Evolutionary conservation across 1,140 invertebrate genomes (phyloP), one percentile per base, ranked within the genome.

Genomic region (Mamestra configurata): DNA sequence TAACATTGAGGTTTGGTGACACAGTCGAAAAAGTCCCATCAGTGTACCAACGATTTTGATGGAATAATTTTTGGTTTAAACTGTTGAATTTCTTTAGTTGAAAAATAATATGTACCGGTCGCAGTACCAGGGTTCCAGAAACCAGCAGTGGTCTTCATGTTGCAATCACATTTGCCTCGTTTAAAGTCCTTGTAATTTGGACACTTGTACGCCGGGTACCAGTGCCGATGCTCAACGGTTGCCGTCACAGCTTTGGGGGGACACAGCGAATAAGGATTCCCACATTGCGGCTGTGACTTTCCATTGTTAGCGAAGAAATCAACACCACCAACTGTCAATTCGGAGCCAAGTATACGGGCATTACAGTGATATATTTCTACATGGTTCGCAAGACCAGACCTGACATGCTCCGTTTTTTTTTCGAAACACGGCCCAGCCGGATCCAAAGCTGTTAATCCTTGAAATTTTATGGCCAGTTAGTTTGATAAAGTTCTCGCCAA

Each of bases 291-390:
- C 66, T 95, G 95, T 4, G 88, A 84, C 1, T 88, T 71, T 0
- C 97, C 97, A 22, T 97, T 97, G 87, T 98, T 98, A 0, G 97
- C 97, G 88, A 97, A 98, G 94, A 98, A 98, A 88, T 98, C 98
- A 20, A 96, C 96, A 84, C 97, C 96, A 15, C 97, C 97, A 51
- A 92, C 83, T 37, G 92, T 85, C 68, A 93, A 91, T 0, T 89
- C 91, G 61, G 97, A 97, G 0, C 97, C 97, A 86, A 97, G 97
- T 40, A 96, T 96, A 10, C 97, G 96, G 35, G 96, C 96, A 82
- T 97, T 97, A 3, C 97, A 98, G 87, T 98, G 97, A 86, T 98
- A 97, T 7, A 97, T 96, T 88, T 98, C 97, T 0, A 97, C 96
- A 61, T 97, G 97, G 20, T 96, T 94, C 0, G 96, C 96, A 83